Evolutionary conservation across 2,113 vertebrate genomes (phyloP).

Genomic region (Uria lomvia): DNA sequence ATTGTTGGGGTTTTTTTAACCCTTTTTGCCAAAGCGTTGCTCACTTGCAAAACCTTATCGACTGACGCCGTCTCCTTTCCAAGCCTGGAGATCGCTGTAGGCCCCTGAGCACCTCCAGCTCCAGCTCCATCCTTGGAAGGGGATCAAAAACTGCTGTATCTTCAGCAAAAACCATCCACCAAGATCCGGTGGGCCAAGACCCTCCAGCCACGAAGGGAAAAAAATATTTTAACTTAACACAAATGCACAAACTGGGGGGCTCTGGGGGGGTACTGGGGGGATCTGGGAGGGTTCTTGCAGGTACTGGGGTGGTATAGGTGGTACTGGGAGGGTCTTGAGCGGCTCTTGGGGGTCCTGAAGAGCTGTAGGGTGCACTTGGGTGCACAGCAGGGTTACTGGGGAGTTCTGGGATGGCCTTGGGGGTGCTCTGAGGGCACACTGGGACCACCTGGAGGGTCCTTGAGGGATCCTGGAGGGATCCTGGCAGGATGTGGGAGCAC

Average conservation of each 20-base stretch:
- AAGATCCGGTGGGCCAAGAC: neutral
- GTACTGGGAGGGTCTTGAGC: neutral
- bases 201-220: fast-evolving
- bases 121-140: neutral
- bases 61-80: too few species aligned
- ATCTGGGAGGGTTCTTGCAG: neutral
- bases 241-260: neutral
- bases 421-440: neutral
- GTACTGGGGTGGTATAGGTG: neutral
- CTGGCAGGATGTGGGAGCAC: neutral
- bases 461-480: neutral
- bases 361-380: neutral
- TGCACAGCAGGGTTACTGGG: neutral
- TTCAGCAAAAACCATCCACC: neutral
- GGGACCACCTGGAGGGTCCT: neutral
- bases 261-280: neutral
- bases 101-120: neutral
- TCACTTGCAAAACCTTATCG: neutral
- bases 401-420: neutral
- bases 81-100: neutral
- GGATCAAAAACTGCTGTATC: fast-evolving
- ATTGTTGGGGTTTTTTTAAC: neutral
- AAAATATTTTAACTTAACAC: too few species aligned
- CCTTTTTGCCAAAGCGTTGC: neutral
- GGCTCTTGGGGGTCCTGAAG: neutral